These are phyloP conservation scores for Drosophila tristis DNA, from an alignment of 1,140 invertebrate species.

Conservation along the genomic window DNA sequence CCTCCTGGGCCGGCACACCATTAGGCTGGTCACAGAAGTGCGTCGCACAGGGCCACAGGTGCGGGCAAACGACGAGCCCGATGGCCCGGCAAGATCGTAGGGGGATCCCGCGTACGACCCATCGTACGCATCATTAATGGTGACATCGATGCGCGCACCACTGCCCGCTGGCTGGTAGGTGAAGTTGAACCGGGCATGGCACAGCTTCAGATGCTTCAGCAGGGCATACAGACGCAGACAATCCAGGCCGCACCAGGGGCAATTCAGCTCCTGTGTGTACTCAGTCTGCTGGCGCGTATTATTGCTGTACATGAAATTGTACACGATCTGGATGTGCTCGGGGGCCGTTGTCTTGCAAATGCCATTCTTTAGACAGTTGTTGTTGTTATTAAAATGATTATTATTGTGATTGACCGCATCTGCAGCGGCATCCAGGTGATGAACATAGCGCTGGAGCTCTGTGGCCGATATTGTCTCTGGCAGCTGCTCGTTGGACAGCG, in stretches of 20 bases:
- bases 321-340: slow-evolving; percentile 91
- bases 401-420: slow-evolving; percentile 84
- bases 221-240: slow-evolving; percentile 94
- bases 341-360: slow-evolving; percentile 51
- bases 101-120: slow-evolving; percentile 98
- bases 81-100: slow-evolving; percentile 92
- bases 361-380: slow-evolving; percentile 59
- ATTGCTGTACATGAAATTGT: slow-evolving; percentile 98
- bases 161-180: slow-evolving; percentile 88
- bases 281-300: slow-evolving; percentile 97
- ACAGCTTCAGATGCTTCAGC: slow-evolving; percentile 96
- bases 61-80: slow-evolving; percentile 87
- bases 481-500: slow-evolving; percentile 91
- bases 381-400: slow-evolving; percentile 68
- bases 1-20: slow-evolving; percentile 93
- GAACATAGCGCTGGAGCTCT: slow-evolving; percentile 71
- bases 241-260: slow-evolving; percentile 97
- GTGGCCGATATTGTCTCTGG: slow-evolving; percentile 87
- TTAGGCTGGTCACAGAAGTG: slow-evolving; percentile 93
- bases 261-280: slow-evolving; percentile 95
- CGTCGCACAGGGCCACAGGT: slow-evolving; percentile 92
- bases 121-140: slow-evolving; percentile 97
- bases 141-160: slow-evolving; percentile 96
- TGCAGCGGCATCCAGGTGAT: slow-evolving; percentile 49
- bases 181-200: slow-evolving; percentile 97